Conservation (phyloP, 35 echinoderm and acorn worm species). For the Amphiura filiformis region DNA sequence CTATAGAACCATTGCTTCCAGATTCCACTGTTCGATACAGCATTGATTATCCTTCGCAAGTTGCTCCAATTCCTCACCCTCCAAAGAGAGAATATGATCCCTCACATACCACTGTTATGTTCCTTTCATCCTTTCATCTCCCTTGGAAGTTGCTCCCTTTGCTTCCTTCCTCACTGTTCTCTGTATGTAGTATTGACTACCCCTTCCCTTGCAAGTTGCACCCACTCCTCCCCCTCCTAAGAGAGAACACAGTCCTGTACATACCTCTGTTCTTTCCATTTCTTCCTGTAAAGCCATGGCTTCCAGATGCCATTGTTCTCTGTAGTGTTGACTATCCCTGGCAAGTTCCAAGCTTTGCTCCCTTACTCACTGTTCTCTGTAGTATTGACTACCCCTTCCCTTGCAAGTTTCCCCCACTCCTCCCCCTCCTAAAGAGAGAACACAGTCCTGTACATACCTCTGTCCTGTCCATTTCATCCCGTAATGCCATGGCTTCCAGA, state of each 20-base stretch:
- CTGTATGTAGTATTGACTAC: background rate
- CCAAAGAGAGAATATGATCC: no score
- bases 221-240: background rate
- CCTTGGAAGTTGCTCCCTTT: background rate
- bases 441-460: conserved; percentile 47
- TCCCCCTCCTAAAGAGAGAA: background rate
- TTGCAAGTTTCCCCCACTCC: background rate
- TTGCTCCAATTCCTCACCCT: background rate
- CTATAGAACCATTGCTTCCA: background rate
- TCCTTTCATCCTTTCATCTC: background rate
- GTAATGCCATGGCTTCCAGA: conserved; percentile 70
- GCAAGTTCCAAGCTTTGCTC: conserved; percentile 88
- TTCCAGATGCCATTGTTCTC: conserved; percentile 80
- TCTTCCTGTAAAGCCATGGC: conserved; percentile 82
- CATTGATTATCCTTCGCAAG: background rate
- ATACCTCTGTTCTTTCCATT: conserved; percentile 97
- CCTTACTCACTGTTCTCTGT: conserved; percentile 64
- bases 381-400: background rate
- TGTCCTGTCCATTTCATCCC: conserved; percentile 96
- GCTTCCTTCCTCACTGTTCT: background rate
- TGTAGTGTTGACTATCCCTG: conserved; percentile 72
- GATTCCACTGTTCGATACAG: background rate
- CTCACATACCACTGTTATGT: background rate
- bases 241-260: background rate
- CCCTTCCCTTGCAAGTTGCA: background rate